Evolutionary conservation across 2,888 invertebrate genomes (phyloP).

Genomic region (Cheilosia scutellata): DNA sequence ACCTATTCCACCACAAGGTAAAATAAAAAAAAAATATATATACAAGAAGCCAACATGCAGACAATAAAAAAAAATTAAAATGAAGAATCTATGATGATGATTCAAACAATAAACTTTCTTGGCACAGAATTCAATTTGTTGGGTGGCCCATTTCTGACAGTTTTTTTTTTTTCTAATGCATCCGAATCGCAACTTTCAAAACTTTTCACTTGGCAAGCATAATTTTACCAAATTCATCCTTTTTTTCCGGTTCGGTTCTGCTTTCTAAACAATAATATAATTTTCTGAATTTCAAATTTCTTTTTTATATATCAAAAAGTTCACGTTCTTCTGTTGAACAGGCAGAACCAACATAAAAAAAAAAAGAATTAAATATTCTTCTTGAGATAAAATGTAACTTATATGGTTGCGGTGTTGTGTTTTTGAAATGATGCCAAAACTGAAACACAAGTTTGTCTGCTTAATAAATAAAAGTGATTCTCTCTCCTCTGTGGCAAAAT

Average conservation of each 20-base stretch:
- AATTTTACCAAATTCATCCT: constrained; percentile 36
- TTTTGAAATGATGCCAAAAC: constrained; percentile 63
- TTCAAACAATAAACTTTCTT: constrained; percentile 56
- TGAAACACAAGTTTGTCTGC: constrained; percentile 49
- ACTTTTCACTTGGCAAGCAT: constrained; percentile 68
- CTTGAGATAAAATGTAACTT: constrained; percentile 33
- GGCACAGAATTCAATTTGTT: constrained; percentile 48
- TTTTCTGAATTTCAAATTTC: constrained; percentile 47
- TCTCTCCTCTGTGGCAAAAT: background rate
- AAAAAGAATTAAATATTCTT: constrained; percentile 25
- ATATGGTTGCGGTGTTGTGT: constrained; percentile 36
- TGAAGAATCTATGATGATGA: constrained; percentile 15
- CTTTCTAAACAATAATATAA: constrained; percentile 54
- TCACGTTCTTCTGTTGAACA: constrained; percentile 31
- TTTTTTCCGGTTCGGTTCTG: constrained; percentile 55
- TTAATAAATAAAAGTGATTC: constrained; percentile 28
- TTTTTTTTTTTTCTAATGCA: constrained; percentile 49
- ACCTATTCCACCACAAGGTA: constrained; percentile 40
- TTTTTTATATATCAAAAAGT: constrained; percentile 10
- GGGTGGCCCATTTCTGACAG: constrained; percentile 50
- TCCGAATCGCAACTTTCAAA: constrained; percentile 51
- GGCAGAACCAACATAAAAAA: background rate
- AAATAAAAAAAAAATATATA: background rate
- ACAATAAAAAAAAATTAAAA: constrained; percentile 1
- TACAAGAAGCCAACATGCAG: background rate